phyloP scores from a whole-genome alignment of 2,888 invertebrate genomes.

The Actias luna region DNA sequence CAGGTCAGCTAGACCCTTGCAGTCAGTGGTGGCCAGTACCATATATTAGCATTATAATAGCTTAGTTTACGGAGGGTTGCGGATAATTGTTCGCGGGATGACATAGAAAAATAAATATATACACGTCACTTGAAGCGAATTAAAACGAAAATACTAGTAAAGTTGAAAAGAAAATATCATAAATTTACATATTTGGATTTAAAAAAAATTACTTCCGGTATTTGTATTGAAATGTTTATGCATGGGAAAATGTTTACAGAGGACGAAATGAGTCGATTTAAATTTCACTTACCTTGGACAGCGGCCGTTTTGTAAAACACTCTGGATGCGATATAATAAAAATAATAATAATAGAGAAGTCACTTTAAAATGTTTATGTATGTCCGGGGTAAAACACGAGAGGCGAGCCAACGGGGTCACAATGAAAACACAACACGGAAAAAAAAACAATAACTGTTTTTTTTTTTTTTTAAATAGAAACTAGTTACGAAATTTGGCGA shows the following conservation, averaged over 20 bases:
- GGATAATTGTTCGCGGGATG: constrained; percentile 46
- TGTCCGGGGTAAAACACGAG: not conserved
- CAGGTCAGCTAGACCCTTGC: constrained; percentile 59
- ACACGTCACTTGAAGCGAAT: constrained; percentile 28
- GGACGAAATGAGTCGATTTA: not conserved
- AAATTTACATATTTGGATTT: constrained; percentile 25
- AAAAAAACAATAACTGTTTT: not conserved
- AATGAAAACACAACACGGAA: too few species aligned
- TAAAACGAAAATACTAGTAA: not conserved
- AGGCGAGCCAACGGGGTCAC: not conserved
- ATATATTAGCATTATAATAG: constrained; percentile 67
- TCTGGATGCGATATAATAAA: not conserved
- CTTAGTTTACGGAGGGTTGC: constrained; percentile 39
- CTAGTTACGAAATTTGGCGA: not conserved
- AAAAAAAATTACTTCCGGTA: constrained; percentile 1
- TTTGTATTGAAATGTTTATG: not conserved
- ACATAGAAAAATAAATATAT: constrained; percentile 34
- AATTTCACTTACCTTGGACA: not conserved
- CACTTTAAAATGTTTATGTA: not conserved
- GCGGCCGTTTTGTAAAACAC: not conserved
- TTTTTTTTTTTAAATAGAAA: not conserved
- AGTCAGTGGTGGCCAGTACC: constrained; percentile 27
- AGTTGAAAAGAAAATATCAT: constrained; percentile 29
- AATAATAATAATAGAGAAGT: not conserved
- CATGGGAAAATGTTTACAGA: constrained; percentile 13